Base-by-base conservation (phyloP, 2,888 invertebrate species). In the Coelinius sp. region DNA sequence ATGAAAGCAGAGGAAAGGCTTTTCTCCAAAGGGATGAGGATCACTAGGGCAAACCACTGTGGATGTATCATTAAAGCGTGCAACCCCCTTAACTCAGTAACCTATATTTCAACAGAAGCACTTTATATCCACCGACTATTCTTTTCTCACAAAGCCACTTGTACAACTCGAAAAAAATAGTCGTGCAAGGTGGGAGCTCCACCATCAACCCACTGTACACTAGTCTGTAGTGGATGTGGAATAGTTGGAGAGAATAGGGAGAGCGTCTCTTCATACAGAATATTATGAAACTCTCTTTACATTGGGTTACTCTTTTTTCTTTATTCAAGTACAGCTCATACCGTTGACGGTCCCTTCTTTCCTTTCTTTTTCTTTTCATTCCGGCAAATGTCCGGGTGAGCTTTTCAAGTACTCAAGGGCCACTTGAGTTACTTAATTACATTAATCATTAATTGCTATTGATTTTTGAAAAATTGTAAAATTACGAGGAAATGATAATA, bases 51-150 rank as follows among this genome's bases (percentile, higher is more conserved):
- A 59, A 59, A 59, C 59, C 17, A 59, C 59, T 59, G 59, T 78
- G 80, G 77, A 82, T 82, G 83, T 83, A 85, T 85, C 83, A 83
- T 86, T 85, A 83, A 83, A 76, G 76, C 77, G 77, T 69, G 69
- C 76, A 76, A 79, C 76, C 78, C 80, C 82, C 83, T 85, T 83
- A 85, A 84, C 85, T 86, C 73, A 81, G 81, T 86, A 86, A 86
- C 86, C 86, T 84, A 86, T 86, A 86, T 86, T 86, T 86, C 86
- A 85, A 56, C 81, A 76, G 82, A 81, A 82, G 81, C 84, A 84
- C 83, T 83, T n/a, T 84, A 84, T 80, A 79, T 71, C 46, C 64
- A 63, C 76, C 78, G 78, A 77, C 84, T 80, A 84, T 86, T 85
- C 85, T 86, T 84, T 79, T 77, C 77, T 82, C 80, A 84, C 84